A percentile compares a stretch with the other conserved stretches of the same genome.
These are phyloP conservation scores for Plectropomus leopardus DNA, from an alignment of 2,113 vertebrate species.

Conservation along the genomic window DNA sequence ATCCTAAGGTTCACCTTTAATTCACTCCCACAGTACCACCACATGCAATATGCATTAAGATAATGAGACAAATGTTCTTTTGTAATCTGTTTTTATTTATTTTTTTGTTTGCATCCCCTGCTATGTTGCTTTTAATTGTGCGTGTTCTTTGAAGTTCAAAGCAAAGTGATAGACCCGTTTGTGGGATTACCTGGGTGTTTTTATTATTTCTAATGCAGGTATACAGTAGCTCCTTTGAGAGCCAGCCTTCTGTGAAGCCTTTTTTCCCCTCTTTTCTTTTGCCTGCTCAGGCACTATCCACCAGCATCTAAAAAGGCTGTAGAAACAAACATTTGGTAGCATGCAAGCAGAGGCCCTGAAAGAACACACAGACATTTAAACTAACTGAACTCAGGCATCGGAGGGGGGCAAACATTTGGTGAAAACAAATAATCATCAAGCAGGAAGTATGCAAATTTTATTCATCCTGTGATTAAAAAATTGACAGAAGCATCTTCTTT, in stretches of 20 bases:
- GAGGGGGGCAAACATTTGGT: slow-evolving; percentile 57
- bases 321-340: slow-evolving; percentile 71
- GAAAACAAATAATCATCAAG: slow-evolving; percentile 69
- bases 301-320: slow-evolving; percentile 66
- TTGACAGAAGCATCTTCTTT: slow-evolving; percentile 57
- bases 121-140: slow-evolving; percentile 83
- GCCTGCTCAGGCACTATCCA: slow-evolving; percentile 53
- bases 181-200: slow-evolving; percentile 79
- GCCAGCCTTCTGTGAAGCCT: slow-evolving; percentile 66
- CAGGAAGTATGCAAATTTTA: slow-evolving; percentile 70
- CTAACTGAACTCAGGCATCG: slow-evolving; percentile 61
- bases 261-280: slow-evolving; percentile 58
- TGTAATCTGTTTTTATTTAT: slow-evolving; percentile 73
- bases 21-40: slow-evolving; percentile 53
- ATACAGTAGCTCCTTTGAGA: slow-evolving; percentile 81
- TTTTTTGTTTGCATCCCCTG: slow-evolving; percentile 70
- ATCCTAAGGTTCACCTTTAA: slow-evolving; percentile 48
- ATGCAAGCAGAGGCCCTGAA: slow-evolving; percentile 47
- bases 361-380: slow-evolving; percentile 73
- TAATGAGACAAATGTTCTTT: slow-evolving; percentile 80
- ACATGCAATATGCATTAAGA: slow-evolving; percentile 74
- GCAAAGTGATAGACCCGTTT: slow-evolving; percentile 81
- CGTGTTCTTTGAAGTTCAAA: slow-evolving; percentile 87
- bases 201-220: slow-evolving; percentile 80
- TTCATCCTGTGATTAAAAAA: slow-evolving; percentile 70